Conservation (phyloP, 35 echinoderm and acorn worm species). For the Ophioderma brevispina region DNA sequence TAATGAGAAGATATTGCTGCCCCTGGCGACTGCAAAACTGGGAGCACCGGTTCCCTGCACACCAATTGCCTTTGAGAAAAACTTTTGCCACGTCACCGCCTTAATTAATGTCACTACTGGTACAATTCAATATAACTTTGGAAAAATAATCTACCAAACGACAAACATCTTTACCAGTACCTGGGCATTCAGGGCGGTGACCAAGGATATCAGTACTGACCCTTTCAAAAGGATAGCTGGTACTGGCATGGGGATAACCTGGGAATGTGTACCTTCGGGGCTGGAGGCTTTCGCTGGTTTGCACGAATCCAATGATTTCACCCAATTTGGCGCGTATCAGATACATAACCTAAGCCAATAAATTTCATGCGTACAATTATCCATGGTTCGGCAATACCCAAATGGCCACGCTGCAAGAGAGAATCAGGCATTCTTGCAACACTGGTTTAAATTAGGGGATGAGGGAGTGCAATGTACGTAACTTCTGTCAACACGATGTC, state of each 20-base stretch:
- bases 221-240: constrained; percentile 42
- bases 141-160: constrained; percentile 61
- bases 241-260: constrained; percentile 48
- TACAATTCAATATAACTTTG: constrained; percentile 55
- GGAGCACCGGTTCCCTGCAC: constrained; percentile 32
- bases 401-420: constrained; percentile 34
- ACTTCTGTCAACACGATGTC: constrained; percentile 22
- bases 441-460: not conserved
- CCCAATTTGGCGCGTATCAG: constrained; percentile 48
- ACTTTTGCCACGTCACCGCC: constrained; percentile 25
- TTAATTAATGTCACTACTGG: constrained; percentile 21
- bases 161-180: constrained; percentile 45
- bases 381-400: constrained; percentile 42
- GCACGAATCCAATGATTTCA: constrained; percentile 60
- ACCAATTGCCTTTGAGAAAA: constrained; percentile 49
- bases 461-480: constrained; percentile 46
- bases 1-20: constrained; percentile 51
- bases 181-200: constrained; percentile 25
- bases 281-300: constrained; percentile 35
- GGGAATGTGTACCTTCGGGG: not conserved
- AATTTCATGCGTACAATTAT: constrained; percentile 39
- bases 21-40: constrained; percentile 46
- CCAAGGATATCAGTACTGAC: constrained; percentile 60
- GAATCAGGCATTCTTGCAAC: constrained; percentile 49
- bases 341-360: constrained; percentile 37